Evolutionary conservation across 2,888 invertebrate species (phyloP).

Genomic region (Harpagoxenus sublaevis): DNA sequence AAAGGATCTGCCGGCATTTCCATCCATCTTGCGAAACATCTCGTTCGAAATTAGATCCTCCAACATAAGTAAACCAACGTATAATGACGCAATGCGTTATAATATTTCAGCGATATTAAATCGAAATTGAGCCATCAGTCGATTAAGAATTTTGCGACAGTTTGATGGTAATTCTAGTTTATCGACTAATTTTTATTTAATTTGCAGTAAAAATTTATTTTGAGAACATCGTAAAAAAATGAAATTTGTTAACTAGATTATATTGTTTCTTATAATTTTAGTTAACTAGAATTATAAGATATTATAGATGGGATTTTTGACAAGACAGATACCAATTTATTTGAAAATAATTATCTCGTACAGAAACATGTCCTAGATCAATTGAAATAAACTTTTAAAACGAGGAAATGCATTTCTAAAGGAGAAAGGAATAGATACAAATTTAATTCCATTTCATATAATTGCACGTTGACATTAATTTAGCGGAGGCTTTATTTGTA

Average conservation of each 20-base stretch:
- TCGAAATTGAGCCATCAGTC: not conserved
- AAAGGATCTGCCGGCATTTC: conserved; percentile 1
- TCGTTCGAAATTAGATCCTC: not conserved
- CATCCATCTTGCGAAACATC: not conserved
- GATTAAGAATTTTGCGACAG: not conserved
- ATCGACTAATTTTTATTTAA: not conserved
- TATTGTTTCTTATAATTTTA: not conserved
- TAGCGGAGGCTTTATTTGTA: not conserved
- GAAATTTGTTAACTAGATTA: too few relatives aligned
- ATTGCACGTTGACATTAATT: conserved; percentile 6
- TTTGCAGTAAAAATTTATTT: not conserved
- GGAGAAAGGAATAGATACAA: not conserved
- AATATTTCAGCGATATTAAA: not conserved
- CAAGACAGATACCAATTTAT: not conserved
- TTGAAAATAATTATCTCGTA: not conserved
- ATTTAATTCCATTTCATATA: not conserved
- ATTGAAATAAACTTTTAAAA: conserved; percentile 7
- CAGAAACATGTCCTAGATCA: not conserved
- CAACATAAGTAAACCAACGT: not conserved
- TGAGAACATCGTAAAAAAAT: not conserved
- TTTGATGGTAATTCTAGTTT: not conserved
- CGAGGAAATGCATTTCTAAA: not conserved
- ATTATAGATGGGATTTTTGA: not conserved
- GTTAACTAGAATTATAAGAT: not conserved
- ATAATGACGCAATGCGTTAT: conserved; percentile 5